Evolutionary conservation across 2,888 invertebrate genomes (phyloP).

Genomic region (Xylota sylvarum): DNA sequence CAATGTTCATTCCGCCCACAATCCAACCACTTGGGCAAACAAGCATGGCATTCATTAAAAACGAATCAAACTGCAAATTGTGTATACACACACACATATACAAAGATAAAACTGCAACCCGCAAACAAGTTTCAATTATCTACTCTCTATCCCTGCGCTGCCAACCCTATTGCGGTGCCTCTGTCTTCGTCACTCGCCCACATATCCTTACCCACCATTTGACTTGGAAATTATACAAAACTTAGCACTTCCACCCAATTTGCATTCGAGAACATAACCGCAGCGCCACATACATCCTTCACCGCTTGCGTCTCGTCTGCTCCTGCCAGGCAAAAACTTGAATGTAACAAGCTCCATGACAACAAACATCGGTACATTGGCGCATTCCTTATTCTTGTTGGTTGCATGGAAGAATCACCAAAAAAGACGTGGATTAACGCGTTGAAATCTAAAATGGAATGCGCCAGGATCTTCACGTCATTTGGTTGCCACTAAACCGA

Average conservation of each 20-base stretch:
- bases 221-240: constrained; percentile 73
- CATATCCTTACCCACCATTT: constrained; percentile 46
- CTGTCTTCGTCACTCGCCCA: not conserved
- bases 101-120: constrained; percentile 32
- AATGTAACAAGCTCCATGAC: constrained; percentile 60
- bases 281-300: constrained; percentile 16
- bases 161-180: not conserved
- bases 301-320: not conserved
- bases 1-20: not conserved
- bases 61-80: constrained; percentile 67
- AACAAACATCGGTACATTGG: constrained; percentile 62
- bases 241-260: constrained; percentile 69
- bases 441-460: constrained; percentile 38
- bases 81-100: constrained; percentile 22
- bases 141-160: not conserved
- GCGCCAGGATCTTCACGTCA: constrained; percentile 49
- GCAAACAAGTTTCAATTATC: constrained; percentile 71
- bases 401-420: constrained; percentile 4
- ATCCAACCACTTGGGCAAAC: not conserved
- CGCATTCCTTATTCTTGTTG: constrained; percentile 40
- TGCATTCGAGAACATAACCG: constrained; percentile 60
- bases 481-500: constrained; percentile 29
- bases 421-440: constrained; percentile 50
- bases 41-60: constrained; percentile 63
- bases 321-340: constrained; percentile 12